Percentiles rank a stretch among this genome's conserved stretches.
These are phyloP conservation scores for Leptodactylus fuscus DNA, from an alignment of 2,113 vertebrate genomes.

Conservation along the genomic window DNA sequence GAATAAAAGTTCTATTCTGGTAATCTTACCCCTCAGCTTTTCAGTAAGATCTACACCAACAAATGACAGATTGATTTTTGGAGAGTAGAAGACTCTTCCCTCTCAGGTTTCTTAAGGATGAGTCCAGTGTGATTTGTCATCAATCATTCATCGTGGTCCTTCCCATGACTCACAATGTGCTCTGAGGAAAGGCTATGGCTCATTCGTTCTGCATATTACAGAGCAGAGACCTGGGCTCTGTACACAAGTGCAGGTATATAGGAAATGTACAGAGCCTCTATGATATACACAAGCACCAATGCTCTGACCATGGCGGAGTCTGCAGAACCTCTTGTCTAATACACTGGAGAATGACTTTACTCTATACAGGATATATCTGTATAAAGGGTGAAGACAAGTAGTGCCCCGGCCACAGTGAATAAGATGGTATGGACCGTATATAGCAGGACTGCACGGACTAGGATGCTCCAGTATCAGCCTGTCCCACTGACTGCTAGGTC, in stretches of 20 bases:
- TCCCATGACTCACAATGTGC: conserved; percentile 36
- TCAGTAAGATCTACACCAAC: no score
- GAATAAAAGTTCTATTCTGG: no score
- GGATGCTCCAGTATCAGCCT: not conserved
- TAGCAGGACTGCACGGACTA: no score
- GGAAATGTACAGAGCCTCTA: not conserved
- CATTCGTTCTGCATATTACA: conserved; percentile 50
- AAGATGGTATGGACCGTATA: no score
- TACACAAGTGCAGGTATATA: not conserved
- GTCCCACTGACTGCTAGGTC: not conserved
- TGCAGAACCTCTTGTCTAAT: not conserved
- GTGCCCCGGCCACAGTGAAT: no score
- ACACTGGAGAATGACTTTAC: not conserved
- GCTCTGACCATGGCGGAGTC: no score
- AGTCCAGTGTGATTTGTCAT: conserved; percentile 58
- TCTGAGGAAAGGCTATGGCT: conserved; percentile 2
- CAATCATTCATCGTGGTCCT: conserved; percentile 65
- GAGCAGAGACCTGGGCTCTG: not conserved
- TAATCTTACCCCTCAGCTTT: no score
- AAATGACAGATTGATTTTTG: conserved; percentile 59
- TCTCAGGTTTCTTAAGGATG: conserved; percentile 65
- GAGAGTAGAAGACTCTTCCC: conserved; percentile 36
- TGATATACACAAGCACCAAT: not conserved
- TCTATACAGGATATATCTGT: not conserved
- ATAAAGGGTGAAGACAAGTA: not conserved